phyloP scores from a whole-genome alignment of 2,888 invertebrate species.

The Piscicola geometra region DNA sequence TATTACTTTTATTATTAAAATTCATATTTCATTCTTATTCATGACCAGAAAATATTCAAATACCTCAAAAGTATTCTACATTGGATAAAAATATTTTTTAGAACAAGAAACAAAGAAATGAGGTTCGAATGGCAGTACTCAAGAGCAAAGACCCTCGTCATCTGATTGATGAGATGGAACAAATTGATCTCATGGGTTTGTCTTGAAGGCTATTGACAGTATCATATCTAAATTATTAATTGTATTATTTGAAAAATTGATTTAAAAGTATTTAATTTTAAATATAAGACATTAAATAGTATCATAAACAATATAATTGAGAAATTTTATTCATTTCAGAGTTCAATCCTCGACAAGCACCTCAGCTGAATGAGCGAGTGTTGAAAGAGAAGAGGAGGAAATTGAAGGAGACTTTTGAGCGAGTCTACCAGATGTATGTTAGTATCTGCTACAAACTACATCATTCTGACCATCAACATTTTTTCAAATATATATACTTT shows the following conservation, averaged over 20 bases:
- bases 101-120: conserved; percentile 92
- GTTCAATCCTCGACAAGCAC: conserved; percentile 87
- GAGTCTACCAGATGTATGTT: conserved; percentile 89
- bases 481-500: too few relatives aligned
- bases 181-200: conserved; percentile 94
- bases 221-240: background rate
- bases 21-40: background rate
- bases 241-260: background rate
- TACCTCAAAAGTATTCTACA: conserved; percentile 18
- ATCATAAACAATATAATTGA: background rate
- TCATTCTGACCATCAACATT: background rate
- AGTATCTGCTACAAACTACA: conserved; percentile 46
- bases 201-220: background rate
- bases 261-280: background rate
- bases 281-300: background rate
- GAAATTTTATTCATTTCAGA: conserved; percentile 61
- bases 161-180: conserved; percentile 88
- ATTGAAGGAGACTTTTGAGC: conserved; percentile 85
- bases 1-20: background rate
- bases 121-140: conserved; percentile 90
- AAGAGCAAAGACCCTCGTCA: conserved; percentile 96
- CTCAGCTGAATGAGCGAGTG: conserved; percentile 91
- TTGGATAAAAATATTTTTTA: conserved; percentile 43
- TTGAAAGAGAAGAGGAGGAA: conserved; percentile 92
- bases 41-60: background rate